These are phyloP conservation scores for Clytia hemisphaerica DNA, from an alignment of 30 jellyfish, hydroid and myxozoan genomes.

Conservation along the genomic window DNA sequence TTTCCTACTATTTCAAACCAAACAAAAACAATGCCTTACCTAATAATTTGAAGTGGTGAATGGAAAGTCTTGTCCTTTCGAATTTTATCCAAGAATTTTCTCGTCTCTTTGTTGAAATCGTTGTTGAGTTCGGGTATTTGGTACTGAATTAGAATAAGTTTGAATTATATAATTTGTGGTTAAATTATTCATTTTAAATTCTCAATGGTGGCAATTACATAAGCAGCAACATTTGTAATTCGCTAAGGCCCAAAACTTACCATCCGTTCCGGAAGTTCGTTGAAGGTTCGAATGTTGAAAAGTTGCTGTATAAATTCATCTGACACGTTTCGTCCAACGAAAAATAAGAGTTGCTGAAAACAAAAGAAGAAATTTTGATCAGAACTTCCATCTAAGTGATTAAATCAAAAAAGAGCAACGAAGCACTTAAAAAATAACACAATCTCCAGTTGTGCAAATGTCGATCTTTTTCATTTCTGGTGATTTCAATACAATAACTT, in stretches of 20 bases:
- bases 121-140: conserved; percentile 62
- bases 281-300: conserved; percentile 48
- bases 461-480: not conserved
- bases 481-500: not conserved
- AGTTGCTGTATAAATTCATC: conserved; percentile 46
- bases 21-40: conserved; percentile 31
- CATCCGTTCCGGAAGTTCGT: conserved; percentile 59
- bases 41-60: conserved; percentile 52
- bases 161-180: not conserved
- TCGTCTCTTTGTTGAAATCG: conserved; percentile 46
- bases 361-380: not conserved
- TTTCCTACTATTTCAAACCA: no score
- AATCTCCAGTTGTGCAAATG: not conserved
- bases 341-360: conserved; percentile 54
- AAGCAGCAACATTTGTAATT: not conserved
- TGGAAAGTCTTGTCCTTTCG: conserved; percentile 42
- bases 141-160: conserved; percentile 26
- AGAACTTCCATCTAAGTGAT: not conserved
- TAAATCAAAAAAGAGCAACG: not conserved
- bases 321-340: conserved; percentile 66
- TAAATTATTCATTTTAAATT: not conserved
- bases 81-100: conserved; percentile 49
- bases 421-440: not conserved
- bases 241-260: no score
- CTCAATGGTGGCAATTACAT: not conserved